phyloP scores from a whole-genome alignment of 2,113 vertebrate genomes.

The Phylloscopus trochiloides region DNA sequence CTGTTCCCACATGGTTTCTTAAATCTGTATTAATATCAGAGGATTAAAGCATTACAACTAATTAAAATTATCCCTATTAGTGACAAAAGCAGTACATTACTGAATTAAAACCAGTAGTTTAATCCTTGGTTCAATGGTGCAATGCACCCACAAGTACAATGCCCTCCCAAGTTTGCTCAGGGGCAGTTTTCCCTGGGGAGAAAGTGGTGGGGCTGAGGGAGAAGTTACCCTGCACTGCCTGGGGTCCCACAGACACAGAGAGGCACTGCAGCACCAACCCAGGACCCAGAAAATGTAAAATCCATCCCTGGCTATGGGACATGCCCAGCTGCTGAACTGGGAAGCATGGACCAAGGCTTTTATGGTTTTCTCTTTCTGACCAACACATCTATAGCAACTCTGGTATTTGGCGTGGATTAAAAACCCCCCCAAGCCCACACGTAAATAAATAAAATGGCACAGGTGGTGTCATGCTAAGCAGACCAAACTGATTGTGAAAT shows the following conservation, averaged over 20 bases:
- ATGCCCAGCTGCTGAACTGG: background rate
- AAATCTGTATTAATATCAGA: background rate
- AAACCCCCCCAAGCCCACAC: rapidly evolving
- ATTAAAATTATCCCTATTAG: background rate
- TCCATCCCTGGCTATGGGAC: background rate
- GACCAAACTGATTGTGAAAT: background rate
- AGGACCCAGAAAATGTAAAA: background rate
- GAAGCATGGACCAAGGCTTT: background rate
- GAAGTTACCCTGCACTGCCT: rapidly evolving
- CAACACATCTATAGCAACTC: background rate
- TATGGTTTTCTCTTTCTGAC: background rate
- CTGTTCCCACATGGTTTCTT: background rate
- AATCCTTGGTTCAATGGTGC: background rate
- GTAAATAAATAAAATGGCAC: background rate
- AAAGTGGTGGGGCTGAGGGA: background rate
- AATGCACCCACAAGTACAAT: background rate
- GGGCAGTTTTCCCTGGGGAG: background rate
- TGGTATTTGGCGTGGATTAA: background rate
- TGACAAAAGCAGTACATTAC: background rate
- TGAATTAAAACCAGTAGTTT: background rate
- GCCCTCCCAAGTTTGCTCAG: rapidly evolving
- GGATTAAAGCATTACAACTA: background rate
- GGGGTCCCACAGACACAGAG: background rate
- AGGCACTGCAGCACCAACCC: background rate
- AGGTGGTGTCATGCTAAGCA: background rate